Conservation (phyloP, 2,888 invertebrate genomes). For the Nudaria mundana region DNA sequence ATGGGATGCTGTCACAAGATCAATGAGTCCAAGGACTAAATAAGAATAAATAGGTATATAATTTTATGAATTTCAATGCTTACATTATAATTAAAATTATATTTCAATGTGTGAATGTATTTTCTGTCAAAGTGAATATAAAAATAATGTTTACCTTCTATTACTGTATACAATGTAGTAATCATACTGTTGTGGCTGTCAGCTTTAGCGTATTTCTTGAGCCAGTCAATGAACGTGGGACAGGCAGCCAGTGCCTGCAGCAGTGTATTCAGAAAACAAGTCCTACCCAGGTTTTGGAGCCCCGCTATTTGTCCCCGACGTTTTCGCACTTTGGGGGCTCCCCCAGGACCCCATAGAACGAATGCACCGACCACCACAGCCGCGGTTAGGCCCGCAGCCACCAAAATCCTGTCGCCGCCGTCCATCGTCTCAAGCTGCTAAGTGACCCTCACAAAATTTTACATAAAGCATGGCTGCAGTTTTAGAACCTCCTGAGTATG, state of each 20-base stretch:
- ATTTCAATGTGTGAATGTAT: background rate
- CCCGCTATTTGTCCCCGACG: slow-evolving; percentile 90
- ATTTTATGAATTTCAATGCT: no score
- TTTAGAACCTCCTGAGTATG: slow-evolving; percentile 11
- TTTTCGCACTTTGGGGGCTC: slow-evolving; percentile 82
- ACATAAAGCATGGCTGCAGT: slow-evolving; percentile 32
- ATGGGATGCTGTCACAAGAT: background rate
- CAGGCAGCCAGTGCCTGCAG: slow-evolving; percentile 95
- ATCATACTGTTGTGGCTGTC: slow-evolving; percentile 86
- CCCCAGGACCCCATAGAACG: slow-evolving; percentile 90
- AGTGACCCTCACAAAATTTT: slow-evolving; percentile 21
- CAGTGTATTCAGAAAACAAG: slow-evolving; percentile 95
- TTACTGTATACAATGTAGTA: slow-evolving; percentile 86
- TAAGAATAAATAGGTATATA: no score
- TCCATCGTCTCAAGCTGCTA: slow-evolving; percentile 76
- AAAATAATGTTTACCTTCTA: slow-evolving; percentile 82
- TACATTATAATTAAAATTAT: no score
- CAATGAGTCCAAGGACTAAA: no score
- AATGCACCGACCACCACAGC: slow-evolving; percentile 92
- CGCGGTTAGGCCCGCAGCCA: slow-evolving; percentile 90
- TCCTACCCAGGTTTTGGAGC: slow-evolving; percentile 93
- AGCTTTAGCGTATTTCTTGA: slow-evolving; percentile 83
- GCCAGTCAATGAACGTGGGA: slow-evolving; percentile 91
- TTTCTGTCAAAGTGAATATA: background rate
- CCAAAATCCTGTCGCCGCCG: slow-evolving; percentile 87